Base-by-base conservation (phyloP, 2,888 invertebrate species). In the Perizoma flavofasciatum region DNA sequence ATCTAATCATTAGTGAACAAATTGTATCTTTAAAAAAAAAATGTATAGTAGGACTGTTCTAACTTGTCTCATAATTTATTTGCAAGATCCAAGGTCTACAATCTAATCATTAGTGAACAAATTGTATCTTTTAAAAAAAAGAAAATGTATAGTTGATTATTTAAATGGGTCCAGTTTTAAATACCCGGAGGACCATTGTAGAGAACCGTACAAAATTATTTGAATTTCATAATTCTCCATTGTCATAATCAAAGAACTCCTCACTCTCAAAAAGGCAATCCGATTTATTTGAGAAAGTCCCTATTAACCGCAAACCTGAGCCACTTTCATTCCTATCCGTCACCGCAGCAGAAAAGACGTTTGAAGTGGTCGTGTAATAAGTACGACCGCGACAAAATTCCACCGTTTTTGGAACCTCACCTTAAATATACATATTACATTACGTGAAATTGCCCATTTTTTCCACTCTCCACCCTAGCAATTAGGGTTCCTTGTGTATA, bases 401-500 rank as follows among this genome's bases (percentile, higher is more conserved):
- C 87, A 74, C 80, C 81, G 82, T 76, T 86, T 88, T 80, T 79
- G 85, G 83, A 86, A 85, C 82, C 83, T 86, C 84, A 85, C 89
- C 89, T 89, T 90, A 91, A 91, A 91, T 90, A 91, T 92, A 91
- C 91, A 90, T 91, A 92, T 92, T 90, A 91, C 89, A 92, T 92
- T 91, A 91, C 91, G 91, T 89, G 88, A 89, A 92, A 92, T 92
- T 92, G 92, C 89, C 92, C 91, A 91, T 92, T 92, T 92, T 92
- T 92, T 91, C 88, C 92, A 90, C 92, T 92, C 91, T 90, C 92
- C 91, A 89, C 92, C 92, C 92, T 84, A 88, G 87, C 92, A 92
- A 92, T 92, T 92, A 92, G 91, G 92, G 89, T 86, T 81, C 85
- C 85, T 87, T 86, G 88, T 88, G 89, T 90, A 92, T 92, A 92